Evolutionary conservation across 2,888 invertebrate species (phyloP).

Genomic region (Dexiosoma caninum): DNA sequence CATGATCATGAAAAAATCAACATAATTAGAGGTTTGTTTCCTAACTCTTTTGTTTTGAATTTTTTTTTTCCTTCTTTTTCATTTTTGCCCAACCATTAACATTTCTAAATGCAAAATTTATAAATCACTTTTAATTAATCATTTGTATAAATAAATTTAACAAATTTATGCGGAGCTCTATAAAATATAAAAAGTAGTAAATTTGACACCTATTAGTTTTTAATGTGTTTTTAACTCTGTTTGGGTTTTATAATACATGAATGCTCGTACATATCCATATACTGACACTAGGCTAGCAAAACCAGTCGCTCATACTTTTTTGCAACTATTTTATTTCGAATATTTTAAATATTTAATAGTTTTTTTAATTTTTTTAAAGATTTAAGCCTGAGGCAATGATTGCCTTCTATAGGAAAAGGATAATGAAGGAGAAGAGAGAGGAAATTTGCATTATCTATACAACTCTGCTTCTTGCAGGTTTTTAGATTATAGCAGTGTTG

Average conservation of each 20-base stretch:
- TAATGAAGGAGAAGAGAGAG: no score
- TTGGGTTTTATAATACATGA: neutral
- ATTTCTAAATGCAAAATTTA: neutral
- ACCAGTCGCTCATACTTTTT: no score
- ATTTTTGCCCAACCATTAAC: neutral
- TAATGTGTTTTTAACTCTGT: slow-evolving; percentile 33
- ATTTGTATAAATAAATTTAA: slow-evolving; percentile 9
- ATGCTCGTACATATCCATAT: neutral
- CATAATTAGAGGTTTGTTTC: slow-evolving; percentile 21
- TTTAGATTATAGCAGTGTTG: no score
- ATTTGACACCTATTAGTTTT: slow-evolving; percentile 53
- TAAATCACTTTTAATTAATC: slow-evolving; percentile 16
- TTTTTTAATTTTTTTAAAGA: no score
- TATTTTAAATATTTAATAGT: no score
- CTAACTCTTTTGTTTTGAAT: slow-evolving; percentile 20
- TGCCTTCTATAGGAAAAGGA: no score
- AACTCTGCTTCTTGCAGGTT: no score
- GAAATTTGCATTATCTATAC: no score
- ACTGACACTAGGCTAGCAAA: no score
- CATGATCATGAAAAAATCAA: neutral
- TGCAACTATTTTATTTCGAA: no score
- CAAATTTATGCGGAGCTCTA: neutral
- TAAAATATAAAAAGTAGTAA: slow-evolving; percentile 28
- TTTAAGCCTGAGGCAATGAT: no score
- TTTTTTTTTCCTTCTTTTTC: no score